These are phyloP conservation scores for Nyctereutes procyonoides DNA, from an alignment of 2,113 vertebrate species.

Conservation along the genomic window DNA sequence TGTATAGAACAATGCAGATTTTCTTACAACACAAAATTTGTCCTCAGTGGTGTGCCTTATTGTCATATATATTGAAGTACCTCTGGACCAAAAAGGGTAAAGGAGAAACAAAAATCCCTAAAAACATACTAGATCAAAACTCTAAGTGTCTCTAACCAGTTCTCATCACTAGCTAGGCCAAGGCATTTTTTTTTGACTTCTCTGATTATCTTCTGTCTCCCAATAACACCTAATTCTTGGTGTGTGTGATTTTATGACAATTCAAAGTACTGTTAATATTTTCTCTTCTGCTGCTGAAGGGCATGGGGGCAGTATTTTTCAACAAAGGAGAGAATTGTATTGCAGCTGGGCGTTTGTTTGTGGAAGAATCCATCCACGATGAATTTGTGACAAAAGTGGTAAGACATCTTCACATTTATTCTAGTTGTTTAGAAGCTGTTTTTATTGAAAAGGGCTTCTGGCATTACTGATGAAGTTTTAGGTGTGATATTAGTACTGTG, in stretches of 20 bases:
- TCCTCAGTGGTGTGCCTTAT: not conserved
- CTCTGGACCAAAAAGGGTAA: not conserved
- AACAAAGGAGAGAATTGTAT: constrained; percentile 94
- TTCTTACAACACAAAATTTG: not conserved
- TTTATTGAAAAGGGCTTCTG: not conserved
- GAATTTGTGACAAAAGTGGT: constrained; percentile 91
- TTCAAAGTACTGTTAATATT: not conserved
- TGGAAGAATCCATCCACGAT: constrained; percentile 91
- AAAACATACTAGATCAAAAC: not conserved
- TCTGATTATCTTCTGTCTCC: not conserved
- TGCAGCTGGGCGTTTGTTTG: constrained; percentile 91
- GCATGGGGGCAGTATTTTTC: constrained; percentile 92
- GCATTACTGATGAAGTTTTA: not conserved
- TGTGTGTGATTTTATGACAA: too few relatives aligned
- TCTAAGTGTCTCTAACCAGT: not conserved
- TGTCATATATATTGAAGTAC: not conserved
- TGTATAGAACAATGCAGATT: not conserved
- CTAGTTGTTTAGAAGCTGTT: not conserved
- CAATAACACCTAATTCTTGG: not conserved
- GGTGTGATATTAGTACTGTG: not conserved
- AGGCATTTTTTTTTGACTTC: not conserved
- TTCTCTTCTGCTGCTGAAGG: constrained; percentile 80
- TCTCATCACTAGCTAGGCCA: not conserved
- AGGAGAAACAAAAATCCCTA: not conserved
- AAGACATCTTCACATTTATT: constrained; percentile 70